Conservation (phyloP, 2,888 invertebrate genomes). For the Harpalus rubripes region DNA sequence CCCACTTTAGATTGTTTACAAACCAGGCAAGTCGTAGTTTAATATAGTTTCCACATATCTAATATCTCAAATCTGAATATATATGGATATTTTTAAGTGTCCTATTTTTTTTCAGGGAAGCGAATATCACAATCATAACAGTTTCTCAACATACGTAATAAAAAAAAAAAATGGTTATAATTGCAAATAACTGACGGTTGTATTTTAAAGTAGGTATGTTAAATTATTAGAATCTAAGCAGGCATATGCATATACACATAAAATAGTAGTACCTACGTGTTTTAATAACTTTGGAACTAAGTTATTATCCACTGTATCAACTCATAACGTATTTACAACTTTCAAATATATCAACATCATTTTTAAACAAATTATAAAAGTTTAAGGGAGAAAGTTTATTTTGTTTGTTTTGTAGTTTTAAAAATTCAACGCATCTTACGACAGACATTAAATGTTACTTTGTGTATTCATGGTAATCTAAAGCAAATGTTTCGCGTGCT, state of each 20-base stretch:
- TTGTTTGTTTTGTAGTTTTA: constrained; percentile 13
- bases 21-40: no score
- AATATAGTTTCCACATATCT: no score
- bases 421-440: constrained; percentile 19
- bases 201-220: no score
- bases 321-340: neutral
- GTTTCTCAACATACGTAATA: no score
- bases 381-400: constrained; percentile 7
- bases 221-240: neutral
- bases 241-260: neutral
- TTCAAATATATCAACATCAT: neutral
- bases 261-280: neutral
- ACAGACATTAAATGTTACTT: constrained; percentile 24
- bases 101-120: no score
- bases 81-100: no score
- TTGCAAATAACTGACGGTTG: no score
- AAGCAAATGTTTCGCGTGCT: constrained; percentile 47
- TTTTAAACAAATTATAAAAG: constrained; percentile 3
- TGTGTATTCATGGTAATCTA: constrained; percentile 24
- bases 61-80: no score
- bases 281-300: neutral
- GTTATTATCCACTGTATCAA: neutral
- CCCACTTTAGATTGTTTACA: no score
- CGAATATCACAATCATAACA: neutral
- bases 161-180: no score